Percentiles rank a stretch among this genome's conserved stretches.
Conservation (phyloP, 35 echinoderm and acorn worm species). For the Ophioderma brevispina region DNA sequence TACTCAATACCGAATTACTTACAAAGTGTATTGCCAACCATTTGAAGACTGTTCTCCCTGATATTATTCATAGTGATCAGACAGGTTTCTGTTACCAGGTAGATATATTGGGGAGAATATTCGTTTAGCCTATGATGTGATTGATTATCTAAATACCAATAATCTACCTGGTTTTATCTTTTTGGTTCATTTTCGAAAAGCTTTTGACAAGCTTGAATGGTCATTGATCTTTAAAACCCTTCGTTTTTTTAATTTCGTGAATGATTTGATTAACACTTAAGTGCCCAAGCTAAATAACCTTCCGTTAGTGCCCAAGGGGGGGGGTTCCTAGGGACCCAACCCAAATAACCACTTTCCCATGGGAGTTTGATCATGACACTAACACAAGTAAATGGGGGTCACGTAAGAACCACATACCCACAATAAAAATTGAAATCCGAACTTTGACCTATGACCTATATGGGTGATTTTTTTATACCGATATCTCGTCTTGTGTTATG, state of each 20-base stretch:
- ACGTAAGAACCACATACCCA: too few relatives aligned
- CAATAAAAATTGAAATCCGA: too few relatives aligned
- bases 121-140: slow-evolving; percentile 21
- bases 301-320: too few relatives aligned
- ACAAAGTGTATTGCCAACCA: slow-evolving; percentile 10
- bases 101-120: slow-evolving; percentile 51
- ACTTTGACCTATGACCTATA: too few relatives aligned
- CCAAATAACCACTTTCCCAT: too few relatives aligned
- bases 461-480: slow-evolving; percentile 1
- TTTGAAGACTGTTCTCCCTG: slow-evolving; percentile 5
- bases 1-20: slow-evolving; percentile 23
- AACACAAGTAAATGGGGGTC: too few relatives aligned
- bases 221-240: slow-evolving; percentile 21
- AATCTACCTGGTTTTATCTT: slow-evolving; percentile 5
- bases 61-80: slow-evolving; percentile 48
- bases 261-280: slow-evolving; percentile 22
- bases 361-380: too few relatives aligned
- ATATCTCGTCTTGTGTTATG: slow-evolving; percentile 35
- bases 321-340: too few relatives aligned
- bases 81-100: slow-evolving; percentile 37
- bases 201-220: slow-evolving; percentile 56
- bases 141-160: slow-evolving; percentile 7
- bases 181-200: slow-evolving; percentile 26
- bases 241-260: slow-evolving; percentile 24
- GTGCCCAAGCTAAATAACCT: too few relatives aligned